A percentile compares a stretch with the other conserved stretches of the same genome.
Conservation (phyloP, 1,140 invertebrate genomes). For the Dinoponera quadriceps region DNA sequence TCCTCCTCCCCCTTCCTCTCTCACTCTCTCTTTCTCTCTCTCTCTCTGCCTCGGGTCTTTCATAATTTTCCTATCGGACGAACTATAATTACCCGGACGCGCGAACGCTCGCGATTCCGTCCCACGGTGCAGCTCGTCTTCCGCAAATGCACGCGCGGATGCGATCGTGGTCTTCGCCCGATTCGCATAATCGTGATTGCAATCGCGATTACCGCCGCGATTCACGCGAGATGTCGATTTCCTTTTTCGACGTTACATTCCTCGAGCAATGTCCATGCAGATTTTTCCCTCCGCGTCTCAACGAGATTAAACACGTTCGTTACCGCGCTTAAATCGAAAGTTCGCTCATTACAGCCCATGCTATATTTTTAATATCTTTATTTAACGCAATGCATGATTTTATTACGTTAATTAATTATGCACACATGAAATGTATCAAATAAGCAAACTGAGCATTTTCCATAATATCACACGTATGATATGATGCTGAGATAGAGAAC, state of each 20-base stretch:
- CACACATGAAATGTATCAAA: too few relatives aligned
- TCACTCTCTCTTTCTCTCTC: conserved; percentile 7
- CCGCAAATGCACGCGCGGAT: neutral
- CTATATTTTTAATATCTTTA: too few relatives aligned
- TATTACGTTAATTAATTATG: too few relatives aligned
- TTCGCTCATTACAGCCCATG: too few relatives aligned
- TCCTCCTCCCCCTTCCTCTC: neutral
- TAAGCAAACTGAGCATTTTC: too few relatives aligned
- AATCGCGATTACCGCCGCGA: neutral
- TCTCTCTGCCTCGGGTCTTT: neutral
- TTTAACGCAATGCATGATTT: too few relatives aligned
- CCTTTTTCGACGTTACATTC: neutral
- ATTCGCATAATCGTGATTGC: neutral
- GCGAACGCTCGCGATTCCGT: conserved; percentile 7
- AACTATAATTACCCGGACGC: conserved; percentile 35
- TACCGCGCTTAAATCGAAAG: too few relatives aligned
- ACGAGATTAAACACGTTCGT: too few relatives aligned
- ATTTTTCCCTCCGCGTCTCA: too few relatives aligned
- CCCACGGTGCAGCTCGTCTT: neutral
- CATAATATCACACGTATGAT: too few relatives aligned
- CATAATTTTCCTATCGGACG: conserved; percentile 37
- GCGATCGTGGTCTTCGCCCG: neutral
- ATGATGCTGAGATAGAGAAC: too few relatives aligned
- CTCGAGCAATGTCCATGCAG: too few relatives aligned
- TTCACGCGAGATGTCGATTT: conserved; percentile 7